Evolutionary conservation across 1,140 invertebrate species (phyloP).

Genomic region (Heliconius melpomene): DNA sequence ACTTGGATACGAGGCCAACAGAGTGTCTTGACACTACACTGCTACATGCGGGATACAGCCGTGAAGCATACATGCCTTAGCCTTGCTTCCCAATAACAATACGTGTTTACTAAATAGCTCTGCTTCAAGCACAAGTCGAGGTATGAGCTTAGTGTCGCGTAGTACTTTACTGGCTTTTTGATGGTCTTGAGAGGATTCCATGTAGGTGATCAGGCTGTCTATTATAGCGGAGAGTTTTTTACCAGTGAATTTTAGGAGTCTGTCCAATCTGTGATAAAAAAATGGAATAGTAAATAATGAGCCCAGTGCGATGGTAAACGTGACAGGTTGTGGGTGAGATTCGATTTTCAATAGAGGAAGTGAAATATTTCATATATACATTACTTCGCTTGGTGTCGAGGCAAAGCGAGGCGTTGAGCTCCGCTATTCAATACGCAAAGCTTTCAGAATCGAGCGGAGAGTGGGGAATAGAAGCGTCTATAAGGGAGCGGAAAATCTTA

Average conservation of each 20-base stretch:
- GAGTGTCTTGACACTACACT: no score
- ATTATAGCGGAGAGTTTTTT: slow-evolving; percentile 80
- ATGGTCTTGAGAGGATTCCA: slow-evolving; percentile 67
- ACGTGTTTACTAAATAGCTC: slow-evolving; percentile 83
- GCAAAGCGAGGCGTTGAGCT: neutral
- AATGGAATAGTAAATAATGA: neutral
- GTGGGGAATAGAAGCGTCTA: neutral
- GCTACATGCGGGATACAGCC: no score
- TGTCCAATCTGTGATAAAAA: slow-evolving; percentile 78
- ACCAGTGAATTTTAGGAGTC: slow-evolving; percentile 81
- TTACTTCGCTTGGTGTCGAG: neutral
- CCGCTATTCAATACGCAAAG: neutral
- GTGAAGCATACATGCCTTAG: slow-evolving; percentile 63
- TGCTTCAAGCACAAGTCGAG: slow-evolving; percentile 82
- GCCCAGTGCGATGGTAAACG: no score
- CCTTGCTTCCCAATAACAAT: slow-evolving; percentile 81
- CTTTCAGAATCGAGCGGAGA: neutral
- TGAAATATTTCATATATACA: neutral
- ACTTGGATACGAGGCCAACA: no score
- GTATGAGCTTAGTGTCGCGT: slow-evolving; percentile 82
- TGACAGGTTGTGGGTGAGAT: neutral
- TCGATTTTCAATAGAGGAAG: neutral
- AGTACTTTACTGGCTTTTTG: slow-evolving; percentile 74
- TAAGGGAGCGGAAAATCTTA: neutral
- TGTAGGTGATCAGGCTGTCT: slow-evolving; percentile 81